Percentiles rank a stretch among this genome's conserved stretches.
Evolutionary conservation across 2,113 vertebrate species (phyloP).

Genomic region (Tiliqua scincoides): DNA sequence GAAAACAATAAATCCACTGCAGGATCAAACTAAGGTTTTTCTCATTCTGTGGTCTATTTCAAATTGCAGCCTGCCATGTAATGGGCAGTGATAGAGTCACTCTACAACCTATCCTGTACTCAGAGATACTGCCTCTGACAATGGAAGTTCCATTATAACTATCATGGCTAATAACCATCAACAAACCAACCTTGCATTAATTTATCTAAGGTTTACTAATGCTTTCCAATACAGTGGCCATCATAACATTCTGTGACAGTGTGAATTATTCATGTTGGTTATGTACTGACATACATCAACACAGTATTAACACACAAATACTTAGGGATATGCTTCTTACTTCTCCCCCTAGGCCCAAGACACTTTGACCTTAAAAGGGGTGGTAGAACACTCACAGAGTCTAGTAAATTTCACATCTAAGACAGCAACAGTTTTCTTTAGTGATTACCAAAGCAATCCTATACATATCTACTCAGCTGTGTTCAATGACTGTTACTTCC

Average conservation of each 20-base stretch:
- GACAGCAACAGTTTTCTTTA: background rate
- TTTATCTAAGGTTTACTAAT: background rate
- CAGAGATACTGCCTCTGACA: background rate
- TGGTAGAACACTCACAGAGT: background rate
- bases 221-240: background rate
- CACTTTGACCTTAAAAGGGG: background rate
- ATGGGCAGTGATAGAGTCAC: background rate
- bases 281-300: background rate
- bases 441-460: too few relatives aligned
- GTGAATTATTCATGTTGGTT: background rate
- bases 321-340: background rate
- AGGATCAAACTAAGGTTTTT: background rate
- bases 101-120: background rate
- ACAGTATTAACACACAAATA: background rate
- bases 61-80: background rate
- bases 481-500: too few relatives aligned
- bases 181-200: background rate
- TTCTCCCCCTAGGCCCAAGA: background rate
- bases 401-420: background rate
- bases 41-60: background rate
- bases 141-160: background rate
- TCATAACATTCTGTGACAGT: background rate
- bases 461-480: too few relatives aligned
- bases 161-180: background rate
- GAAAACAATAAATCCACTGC: background rate